phyloP scores from a whole-genome alignment of 2,113 vertebrate genomes.

The Dromas ardeola region DNA sequence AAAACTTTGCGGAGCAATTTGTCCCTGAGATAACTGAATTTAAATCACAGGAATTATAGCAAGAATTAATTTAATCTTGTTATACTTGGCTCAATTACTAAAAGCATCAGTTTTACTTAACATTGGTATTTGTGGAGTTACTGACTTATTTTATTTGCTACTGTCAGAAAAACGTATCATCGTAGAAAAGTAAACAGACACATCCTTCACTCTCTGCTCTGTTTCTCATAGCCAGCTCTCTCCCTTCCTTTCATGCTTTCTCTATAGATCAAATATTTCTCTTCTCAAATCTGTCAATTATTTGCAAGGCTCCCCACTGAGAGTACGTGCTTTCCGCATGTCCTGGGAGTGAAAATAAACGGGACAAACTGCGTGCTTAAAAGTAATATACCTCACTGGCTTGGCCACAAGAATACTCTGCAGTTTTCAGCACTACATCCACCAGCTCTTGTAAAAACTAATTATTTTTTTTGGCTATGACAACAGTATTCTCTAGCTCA shows the following conservation, averaged over 20 bases:
- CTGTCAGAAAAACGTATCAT: neutral
- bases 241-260: neutral
- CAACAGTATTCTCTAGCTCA: neutral
- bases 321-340: neutral
- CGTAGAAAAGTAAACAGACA: neutral
- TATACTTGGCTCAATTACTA: conserved; percentile 3
- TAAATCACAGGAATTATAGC: conserved; percentile 10
- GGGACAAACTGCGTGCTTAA: neutral
- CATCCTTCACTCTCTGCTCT: neutral
- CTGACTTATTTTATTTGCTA: neutral
- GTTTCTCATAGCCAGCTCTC: neutral
- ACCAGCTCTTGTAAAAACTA: neutral
- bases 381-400: neutral
- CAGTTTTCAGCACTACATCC: neutral
- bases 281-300: conserved; percentile 2
- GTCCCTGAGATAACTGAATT: neutral
- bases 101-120: neutral
- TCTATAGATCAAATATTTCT: neutral
- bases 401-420: neutral
- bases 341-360: conserved; percentile 16
- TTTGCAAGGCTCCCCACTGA: neutral
- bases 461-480: neutral
- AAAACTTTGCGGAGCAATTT: conserved; percentile 7
- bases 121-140: neutral
- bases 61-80: conserved; percentile 24